Base-by-base conservation (phyloP, 1,140 invertebrate genomes). In the Grapholita molesta region DNA sequence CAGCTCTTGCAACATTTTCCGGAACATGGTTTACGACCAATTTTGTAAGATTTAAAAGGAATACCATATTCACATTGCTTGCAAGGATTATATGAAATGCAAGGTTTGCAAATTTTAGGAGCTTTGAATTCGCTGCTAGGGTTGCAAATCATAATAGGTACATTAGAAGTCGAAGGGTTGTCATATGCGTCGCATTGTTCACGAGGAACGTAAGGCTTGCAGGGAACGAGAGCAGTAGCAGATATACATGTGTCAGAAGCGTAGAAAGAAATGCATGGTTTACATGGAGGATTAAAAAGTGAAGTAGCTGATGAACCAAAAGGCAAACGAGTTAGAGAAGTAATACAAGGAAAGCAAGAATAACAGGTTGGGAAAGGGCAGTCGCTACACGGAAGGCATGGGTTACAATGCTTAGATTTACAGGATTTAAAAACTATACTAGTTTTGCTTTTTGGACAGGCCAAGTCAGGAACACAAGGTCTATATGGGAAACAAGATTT, bases 401-500 rank as follows among this genome's bases (percentile, higher is more conserved):
- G 18, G 42, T 21, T 48, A 48, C 42, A 48, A 21, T 15, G 7
- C 42, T 48, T 48, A 48, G 15, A 21, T 21, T 48, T 48, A 21
- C 42, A 21, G 7, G 42, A 0, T 21, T 15, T 18, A 48, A 21
- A 48, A 48, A 48, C 42, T 21, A 48, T 48, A 48, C 55, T 61
- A n/a, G 55, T 61, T 61, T 28, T 28, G 15, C 24, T n/a, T 61
- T 5, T n/a, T 25, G 55, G 55, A n/a, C 55, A 15, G 32, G 55
- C n/a, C 55, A 61, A 61, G 55, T 61, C 55, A 12, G 55, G 55
- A 28, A 21, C 61, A 24, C 70, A 68, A 8, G 70, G 71, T 33
- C 32, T 64, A 18, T 57, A 71, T 28, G 53, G 57, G 24, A 35
- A 38, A 55, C 67, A 72, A 23, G 67, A 33, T n/a, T 18, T 35